Evolutionary conservation across 2,888 invertebrate genomes (phyloP), one percentile per base, ranked within the genome.

Genomic region (Plagodis dolabraria): DNA sequence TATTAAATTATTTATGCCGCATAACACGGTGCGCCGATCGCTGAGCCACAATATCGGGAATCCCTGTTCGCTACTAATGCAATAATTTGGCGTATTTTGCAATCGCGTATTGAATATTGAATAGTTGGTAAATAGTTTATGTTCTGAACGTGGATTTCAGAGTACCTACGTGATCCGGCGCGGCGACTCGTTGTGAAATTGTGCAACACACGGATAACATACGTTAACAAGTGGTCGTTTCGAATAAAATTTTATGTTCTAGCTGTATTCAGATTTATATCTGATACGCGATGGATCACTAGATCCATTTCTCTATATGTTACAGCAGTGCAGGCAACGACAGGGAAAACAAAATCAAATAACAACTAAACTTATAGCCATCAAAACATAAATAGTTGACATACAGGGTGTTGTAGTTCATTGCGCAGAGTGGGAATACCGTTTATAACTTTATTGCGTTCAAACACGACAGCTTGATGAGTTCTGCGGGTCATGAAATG

Each of bases 11-110:
- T 92, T 92, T 91, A 92, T 92, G 92, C 87, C 89, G 82, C 92
- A 92, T 91, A 90, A 87, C 87, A 85, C 85, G 84, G 84, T 83
- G 84, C 79, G 80, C 80, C 80, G 90, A 90, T 85, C 91, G 84
- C 90, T 86, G 87, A 87, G 90, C 92, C 91, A 88, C 91, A 91
- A 89, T 92, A 92, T 92, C 86, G 91, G 92, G 92, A 92, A 92
- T 92, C 92, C 92, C 92, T 87, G 87, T 87, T 89, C 85, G 81
- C 86, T 87, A 86, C 90, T 92, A 92, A 92, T 92, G 91, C 90
- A 92, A 92, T 92, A 92, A 92, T 92, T 92, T 92, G 92, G 92
- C 87, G 92, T 92, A 92, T 92, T 92, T 92, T 92, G 87, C 90
- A 90, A 91, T 91, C 89, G 89, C 87, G 87, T 88, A 90, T 92